phyloP scores from a whole-genome alignment of 2,888 invertebrate genomes.

The Steinernema carpocapsae region DNA sequence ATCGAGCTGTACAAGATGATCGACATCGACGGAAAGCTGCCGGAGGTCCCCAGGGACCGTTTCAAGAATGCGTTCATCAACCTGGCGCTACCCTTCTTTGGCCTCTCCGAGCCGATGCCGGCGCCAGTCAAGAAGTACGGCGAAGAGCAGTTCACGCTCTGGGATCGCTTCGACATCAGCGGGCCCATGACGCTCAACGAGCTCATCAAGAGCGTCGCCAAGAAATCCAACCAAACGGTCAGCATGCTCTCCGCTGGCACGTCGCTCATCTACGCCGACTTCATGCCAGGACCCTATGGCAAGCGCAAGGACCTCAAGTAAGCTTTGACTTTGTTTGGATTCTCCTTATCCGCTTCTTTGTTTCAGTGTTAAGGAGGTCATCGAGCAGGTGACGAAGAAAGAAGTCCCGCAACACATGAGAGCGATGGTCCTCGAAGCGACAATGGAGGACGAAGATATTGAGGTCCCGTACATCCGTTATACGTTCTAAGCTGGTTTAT shows the following conservation, averaged over 20 bases:
- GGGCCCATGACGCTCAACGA: slow-evolving; percentile 79
- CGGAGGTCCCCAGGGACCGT: slow-evolving; percentile 72
- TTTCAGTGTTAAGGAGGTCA: slow-evolving; percentile 73
- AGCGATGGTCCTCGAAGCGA: slow-evolving; percentile 93
- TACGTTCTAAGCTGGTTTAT: no score
- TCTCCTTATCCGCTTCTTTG: neutral
- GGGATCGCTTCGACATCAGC: slow-evolving; percentile 92
- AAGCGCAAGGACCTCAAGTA: neutral
- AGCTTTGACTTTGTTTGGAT: slow-evolving; percentile 1
- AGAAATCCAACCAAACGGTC: slow-evolving; percentile 77
- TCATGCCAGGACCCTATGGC: slow-evolving; percentile 75
- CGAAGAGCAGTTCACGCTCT: slow-evolving; percentile 90
- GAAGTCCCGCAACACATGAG: slow-evolving; percentile 87
- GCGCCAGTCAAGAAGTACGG: slow-evolving; percentile 84
- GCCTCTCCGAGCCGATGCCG: slow-evolving; percentile 90
- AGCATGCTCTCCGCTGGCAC: slow-evolving; percentile 99
- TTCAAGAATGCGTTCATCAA: slow-evolving; percentile 98
- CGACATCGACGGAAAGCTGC: slow-evolving; percentile 52
- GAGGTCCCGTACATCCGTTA: slow-evolving; percentile 98
- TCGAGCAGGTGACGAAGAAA: slow-evolving; percentile 88
- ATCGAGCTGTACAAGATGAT: slow-evolving; percentile 78
- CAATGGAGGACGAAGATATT: slow-evolving; percentile 85
- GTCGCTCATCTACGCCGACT: slow-evolving; percentile 97
- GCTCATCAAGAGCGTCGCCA: slow-evolving; percentile 75
- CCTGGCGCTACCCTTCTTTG: slow-evolving; percentile 92